Evolutionary conservation across 2,888 invertebrate species (phyloP).

Genomic region (Lampropteryx suffumata): DNA sequence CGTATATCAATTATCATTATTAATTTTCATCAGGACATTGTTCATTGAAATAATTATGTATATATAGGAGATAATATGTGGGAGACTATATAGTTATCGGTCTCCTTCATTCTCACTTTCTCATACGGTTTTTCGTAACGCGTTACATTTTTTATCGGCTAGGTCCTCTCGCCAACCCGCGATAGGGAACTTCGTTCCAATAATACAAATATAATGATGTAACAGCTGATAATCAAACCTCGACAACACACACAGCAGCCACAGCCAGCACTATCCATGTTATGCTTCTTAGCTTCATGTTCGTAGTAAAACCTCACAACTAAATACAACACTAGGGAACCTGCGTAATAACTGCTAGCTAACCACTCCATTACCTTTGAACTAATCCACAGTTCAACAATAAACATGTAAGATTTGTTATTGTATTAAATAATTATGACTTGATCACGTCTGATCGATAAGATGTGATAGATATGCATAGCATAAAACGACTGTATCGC

Average conservation of each 20-base stretch:
- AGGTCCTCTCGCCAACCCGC: too few relatives aligned
- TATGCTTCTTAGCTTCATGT: slow-evolving; percentile 63
- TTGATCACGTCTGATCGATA: slow-evolving; percentile 53
- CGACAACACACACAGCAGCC: slow-evolving; percentile 44
- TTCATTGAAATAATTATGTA: too few relatives aligned
- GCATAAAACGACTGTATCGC: too few relatives aligned
- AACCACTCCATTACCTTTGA: slow-evolving; percentile 57
- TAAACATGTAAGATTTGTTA: not conserved
- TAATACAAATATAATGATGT: too few relatives aligned
- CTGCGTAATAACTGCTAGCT: slow-evolving; percentile 58
- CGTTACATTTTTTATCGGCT: too few relatives aligned
- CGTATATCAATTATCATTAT: too few relatives aligned
- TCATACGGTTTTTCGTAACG: too few relatives aligned
- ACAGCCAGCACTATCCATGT: slow-evolving; percentile 43
- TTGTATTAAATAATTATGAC: slow-evolving; percentile 14
- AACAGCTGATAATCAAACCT: slow-evolving; percentile 50
- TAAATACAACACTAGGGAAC: slow-evolving; percentile 61
- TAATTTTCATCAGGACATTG: too few relatives aligned
- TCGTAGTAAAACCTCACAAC: slow-evolving; percentile 59
- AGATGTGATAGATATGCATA: slow-evolving; percentile 36
- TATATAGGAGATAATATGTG: too few relatives aligned
- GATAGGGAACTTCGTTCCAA: too few relatives aligned
- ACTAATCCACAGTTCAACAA: slow-evolving; percentile 8
- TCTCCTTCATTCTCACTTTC: too few relatives aligned
- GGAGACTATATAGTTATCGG: too few relatives aligned